Base-by-base conservation (phyloP, 2,888 invertebrate genomes). In the Drosophila planitibia region DNA sequence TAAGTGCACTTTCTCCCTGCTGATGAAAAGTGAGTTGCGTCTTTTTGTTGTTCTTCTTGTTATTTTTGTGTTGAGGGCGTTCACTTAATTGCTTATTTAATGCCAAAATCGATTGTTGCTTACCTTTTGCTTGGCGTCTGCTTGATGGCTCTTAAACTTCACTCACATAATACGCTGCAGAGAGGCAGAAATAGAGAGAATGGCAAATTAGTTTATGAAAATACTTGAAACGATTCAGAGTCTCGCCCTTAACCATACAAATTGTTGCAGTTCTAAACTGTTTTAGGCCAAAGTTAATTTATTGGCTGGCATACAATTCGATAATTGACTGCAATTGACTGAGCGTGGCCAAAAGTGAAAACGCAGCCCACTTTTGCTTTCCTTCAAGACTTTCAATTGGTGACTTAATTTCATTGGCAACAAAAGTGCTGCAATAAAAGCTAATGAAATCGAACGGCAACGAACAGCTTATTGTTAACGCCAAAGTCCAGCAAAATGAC, bases 371-470 rank as follows among this genome's bases (percentile, higher is more conserved):
- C 88, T 88, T 76, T 85, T 88, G 83, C 85, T 81, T 90, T 90
- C 74, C 74, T 81, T 79, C 44, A 41, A 37, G 88, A 82, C 90
- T 91, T 91, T 91, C 90, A 79, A 77, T 88, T 81, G 82, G 88
- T 83, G 85, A 90, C 91, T 91, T 90, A 84, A 88, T 90, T 91
- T 89, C 89, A 67, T 83, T 66, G 75, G 69, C 75, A 76, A 82
- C 74, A 82, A 79, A 84, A 80, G 74, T 83, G 85, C 81, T 85
- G 85, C 85, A 84, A 84, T 85, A 84, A 80, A 85, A 85, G 74
- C 88, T 91, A 91, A 88, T 89, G 88, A 88, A 89, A 91, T 89
- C 91, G 88, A 91, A 83, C 85, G 67, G 62, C 75, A 70, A 69
- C 71, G 66, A 77, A 75, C 47, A 55, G 59, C 62, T 76, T 72